Conservation (phyloP, 2,113 vertebrate genomes). For the Chaetura pelagica region DNA sequence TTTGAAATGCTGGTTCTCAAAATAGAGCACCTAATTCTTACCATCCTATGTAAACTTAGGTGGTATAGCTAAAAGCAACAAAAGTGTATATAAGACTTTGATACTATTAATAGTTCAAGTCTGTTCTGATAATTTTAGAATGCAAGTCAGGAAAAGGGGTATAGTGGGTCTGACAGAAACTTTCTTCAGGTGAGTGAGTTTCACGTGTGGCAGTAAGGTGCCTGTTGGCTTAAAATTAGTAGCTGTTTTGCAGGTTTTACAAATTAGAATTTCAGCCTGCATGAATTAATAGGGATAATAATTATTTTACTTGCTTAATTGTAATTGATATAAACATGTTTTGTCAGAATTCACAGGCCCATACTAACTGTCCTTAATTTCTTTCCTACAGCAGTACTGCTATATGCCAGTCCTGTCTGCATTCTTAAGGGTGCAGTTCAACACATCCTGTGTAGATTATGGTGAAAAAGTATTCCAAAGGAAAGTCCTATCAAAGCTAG, state of each 20-base stretch:
- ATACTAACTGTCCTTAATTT: conserved; percentile 99
- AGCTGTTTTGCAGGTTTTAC: conserved; percentile 81
- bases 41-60: conserved; percentile 63
- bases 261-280: conserved; percentile 86
- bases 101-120: conserved; percentile 78
- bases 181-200: conserved; percentile 81
- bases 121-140: conserved; percentile 79
- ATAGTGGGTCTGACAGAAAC: conserved; percentile 77
- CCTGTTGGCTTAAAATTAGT: conserved; percentile 76
- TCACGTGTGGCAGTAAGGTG: conserved; percentile 71
- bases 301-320: conserved; percentile 95
- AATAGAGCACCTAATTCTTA: conserved; percentile 68
- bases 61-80: conserved; percentile 71
- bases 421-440: conserved; percentile 99
- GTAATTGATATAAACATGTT: conserved; percentile 96
- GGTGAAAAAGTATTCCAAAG: conserved; percentile 95
- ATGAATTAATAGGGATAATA: conserved; percentile 90
- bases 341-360: conserved; percentile 97
- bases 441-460: conserved; percentile 99
- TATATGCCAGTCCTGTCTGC: conserved; percentile 99
- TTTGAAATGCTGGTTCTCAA: conserved; percentile 77
- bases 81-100: conserved; percentile 73
- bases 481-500: conserved; percentile 88
- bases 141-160: conserved; percentile 76
- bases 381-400: conserved; percentile 99